A percentile compares a stretch with the other conserved stretches of the same genome.
Evolutionary conservation across 2,113 vertebrate species (phyloP).

Genomic region (Empidonax alnorum): DNA sequence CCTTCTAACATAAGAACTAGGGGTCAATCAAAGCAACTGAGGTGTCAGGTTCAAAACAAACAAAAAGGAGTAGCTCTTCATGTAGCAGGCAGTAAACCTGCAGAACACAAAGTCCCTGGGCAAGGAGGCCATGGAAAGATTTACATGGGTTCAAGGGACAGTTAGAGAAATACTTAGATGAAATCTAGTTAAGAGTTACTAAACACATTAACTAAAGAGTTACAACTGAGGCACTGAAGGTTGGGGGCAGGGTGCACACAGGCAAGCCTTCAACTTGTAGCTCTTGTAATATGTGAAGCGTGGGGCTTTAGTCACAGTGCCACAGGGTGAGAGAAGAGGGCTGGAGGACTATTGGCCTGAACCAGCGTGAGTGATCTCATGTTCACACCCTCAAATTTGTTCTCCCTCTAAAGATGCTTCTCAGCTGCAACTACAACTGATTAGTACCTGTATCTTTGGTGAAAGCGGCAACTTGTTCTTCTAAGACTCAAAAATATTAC

Average conservation of each 20-base stretch:
- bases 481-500: neutral
- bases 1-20: neutral
- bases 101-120: slow-evolving; percentile 48
- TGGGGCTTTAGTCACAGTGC: neutral
- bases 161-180: slow-evolving; percentile 9
- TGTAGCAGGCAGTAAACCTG: rapidly evolving
- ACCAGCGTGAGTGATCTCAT: rapidly evolving
- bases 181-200: slow-evolving; percentile 1
- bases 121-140: neutral
- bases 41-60: neutral
- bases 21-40: neutral
- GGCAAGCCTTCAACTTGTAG: neutral
- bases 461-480: neutral
- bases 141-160: slow-evolving; percentile 2
- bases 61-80: neutral
- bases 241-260: neutral
- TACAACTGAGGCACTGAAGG: neutral
- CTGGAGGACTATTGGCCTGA: neutral
- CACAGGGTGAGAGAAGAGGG: neutral
- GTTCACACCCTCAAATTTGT: neutral
- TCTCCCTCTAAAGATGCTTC: neutral
- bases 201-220: neutral
- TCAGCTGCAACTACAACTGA: neutral
- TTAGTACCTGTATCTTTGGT: neutral
- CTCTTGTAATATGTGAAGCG: neutral